These are phyloP conservation scores for Ambastaia sidthimunki DNA, from an alignment of 2,797 vertebrate genomes.

Conservation along the genomic window DNA sequence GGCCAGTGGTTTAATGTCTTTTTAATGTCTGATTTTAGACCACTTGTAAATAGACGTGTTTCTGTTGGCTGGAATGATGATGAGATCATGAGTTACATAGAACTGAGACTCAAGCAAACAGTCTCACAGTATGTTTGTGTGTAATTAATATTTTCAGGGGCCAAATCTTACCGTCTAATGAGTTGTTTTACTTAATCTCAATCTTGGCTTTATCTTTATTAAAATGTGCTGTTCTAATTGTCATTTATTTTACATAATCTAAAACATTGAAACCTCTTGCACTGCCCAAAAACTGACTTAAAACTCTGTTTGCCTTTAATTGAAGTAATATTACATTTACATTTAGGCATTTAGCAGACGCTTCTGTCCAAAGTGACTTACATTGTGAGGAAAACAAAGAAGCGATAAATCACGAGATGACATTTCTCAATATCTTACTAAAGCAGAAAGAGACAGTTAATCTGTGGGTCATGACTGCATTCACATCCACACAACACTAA, in stretches of 20 bases:
- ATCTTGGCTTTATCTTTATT: no score
- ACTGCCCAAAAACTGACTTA: not conserved
- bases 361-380: no score
- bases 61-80: not conserved
- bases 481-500: constrained; percentile 21
- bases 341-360: no score
- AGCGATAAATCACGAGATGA: no score
- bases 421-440: constrained; percentile 7
- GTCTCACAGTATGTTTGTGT: not conserved
- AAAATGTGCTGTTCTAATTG: no score
- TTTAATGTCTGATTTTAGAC: constrained; percentile 6
- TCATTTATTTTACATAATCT: no score
- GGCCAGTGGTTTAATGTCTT: not conserved
- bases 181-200: not conserved
- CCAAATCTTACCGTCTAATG: no score
- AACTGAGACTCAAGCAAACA: not conserved
- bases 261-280: no score
- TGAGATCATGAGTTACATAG: not conserved
- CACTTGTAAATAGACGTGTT: not conserved
- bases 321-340: no score
- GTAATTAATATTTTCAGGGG: not conserved
- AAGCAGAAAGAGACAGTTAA: constrained; percentile 30
- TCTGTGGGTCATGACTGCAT: constrained; percentile 27
- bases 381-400: no score
- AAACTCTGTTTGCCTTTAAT: not conserved